Evolutionary conservation across 1,140 invertebrate species (phyloP).

Genomic region (Ceratina australensis): DNA sequence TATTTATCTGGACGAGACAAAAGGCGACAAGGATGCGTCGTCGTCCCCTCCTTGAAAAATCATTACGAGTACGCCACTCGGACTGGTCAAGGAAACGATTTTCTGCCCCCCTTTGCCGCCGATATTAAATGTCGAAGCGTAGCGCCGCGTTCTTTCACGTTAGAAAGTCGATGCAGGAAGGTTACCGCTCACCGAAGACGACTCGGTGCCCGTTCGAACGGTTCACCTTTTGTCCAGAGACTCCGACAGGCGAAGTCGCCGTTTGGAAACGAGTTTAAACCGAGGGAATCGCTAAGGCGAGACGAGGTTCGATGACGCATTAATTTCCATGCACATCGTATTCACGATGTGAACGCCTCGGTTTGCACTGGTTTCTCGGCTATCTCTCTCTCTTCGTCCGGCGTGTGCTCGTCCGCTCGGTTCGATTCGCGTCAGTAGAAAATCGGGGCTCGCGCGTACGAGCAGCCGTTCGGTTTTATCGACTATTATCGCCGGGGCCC

Average conservation of each 20-base stretch:
- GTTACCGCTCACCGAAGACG: not conserved
- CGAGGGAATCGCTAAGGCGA: too few species aligned
- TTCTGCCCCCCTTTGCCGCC: too few species aligned
- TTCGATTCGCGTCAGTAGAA: slow-evolving; percentile 21
- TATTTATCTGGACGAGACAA: slow-evolving; percentile 6
- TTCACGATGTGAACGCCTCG: slow-evolving; percentile 7
- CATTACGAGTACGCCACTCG: not conserved
- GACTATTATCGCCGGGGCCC: not conserved
- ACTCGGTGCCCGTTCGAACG: not conserved
- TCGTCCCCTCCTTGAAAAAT: not conserved
- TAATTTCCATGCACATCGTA: not conserved
- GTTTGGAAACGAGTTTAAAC: not conserved
- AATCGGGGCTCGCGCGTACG: slow-evolving; percentile 17
- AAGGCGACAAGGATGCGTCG: slow-evolving; percentile 9
- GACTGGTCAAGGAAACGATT: not conserved
- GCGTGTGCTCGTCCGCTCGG: not conserved
- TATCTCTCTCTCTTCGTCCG: not conserved
- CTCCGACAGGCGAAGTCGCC: too few species aligned
- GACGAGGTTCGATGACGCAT: not conserved
- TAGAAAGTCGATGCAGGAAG: slow-evolving; percentile 27
- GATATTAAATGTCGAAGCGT: slow-evolving; percentile 10
- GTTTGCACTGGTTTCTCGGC: not conserved
- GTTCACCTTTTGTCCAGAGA: too few species aligned
- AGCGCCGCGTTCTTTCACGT: not conserved
- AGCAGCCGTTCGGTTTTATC: slow-evolving; percentile 19